These are phyloP conservation scores for Achroia grisella DNA, from an alignment of 1,140 invertebrate species.

Conservation along the genomic window DNA sequence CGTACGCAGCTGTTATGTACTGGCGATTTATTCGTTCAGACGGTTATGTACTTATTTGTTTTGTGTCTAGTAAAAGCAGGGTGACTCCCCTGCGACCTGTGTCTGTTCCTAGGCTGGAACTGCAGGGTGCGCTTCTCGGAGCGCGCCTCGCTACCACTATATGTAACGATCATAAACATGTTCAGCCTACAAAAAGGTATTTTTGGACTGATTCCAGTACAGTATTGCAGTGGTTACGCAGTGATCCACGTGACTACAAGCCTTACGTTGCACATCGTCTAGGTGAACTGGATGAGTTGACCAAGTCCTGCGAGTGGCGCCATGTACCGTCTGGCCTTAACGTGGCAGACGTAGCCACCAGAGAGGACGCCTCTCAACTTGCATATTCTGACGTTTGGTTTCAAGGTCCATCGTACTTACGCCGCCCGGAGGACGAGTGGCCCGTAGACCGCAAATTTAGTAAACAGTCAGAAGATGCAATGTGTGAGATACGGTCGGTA, in stretches of 20 bases:
- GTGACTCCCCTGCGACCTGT: no score
- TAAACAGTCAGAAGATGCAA: slow-evolving; percentile 1
- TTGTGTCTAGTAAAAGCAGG: no score
- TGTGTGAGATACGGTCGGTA: no score
- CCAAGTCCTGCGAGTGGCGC: slow-evolving; percentile 34
- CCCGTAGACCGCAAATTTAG: slow-evolving; percentile 6
- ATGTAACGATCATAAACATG: no score
- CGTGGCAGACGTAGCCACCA: slow-evolving; percentile 24
- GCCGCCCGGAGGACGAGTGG: slow-evolving; percentile 11
- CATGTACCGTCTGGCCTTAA: slow-evolving; percentile 30
- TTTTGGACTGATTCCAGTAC: slow-evolving; percentile 23
- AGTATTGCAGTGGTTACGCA: slow-evolving; percentile 21
- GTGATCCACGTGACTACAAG: slow-evolving; percentile 16
- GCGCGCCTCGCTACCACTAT: no score
- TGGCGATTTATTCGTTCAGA: no score
- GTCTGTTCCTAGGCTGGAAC: no score
- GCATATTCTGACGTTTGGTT: slow-evolving; percentile 22
- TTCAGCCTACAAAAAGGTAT: slow-evolving; percentile 8
- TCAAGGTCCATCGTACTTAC: slow-evolving; percentile 14
- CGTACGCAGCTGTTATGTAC: no score
- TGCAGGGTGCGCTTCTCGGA: no score
- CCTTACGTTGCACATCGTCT: no score
- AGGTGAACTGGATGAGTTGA: no score
- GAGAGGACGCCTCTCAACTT: slow-evolving; percentile 4
- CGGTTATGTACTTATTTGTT: no score